Evolutionary conservation across 2,113 vertebrate genomes (phyloP).

Genomic region (Serilophus lunatus): DNA sequence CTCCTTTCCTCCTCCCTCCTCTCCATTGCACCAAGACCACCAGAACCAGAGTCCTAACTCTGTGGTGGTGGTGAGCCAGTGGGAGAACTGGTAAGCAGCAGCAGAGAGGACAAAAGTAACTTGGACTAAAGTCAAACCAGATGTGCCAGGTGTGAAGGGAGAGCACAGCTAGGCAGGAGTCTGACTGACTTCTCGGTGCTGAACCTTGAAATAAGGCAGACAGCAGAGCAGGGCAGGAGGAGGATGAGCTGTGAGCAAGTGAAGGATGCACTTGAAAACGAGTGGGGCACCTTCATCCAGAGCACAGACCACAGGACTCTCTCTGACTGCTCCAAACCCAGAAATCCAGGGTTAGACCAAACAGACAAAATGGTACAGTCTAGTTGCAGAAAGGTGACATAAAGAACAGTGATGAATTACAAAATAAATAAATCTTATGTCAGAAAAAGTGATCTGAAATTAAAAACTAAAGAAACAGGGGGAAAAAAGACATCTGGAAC

Average conservation of each 20-base stretch:
- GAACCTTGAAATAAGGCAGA: background rate
- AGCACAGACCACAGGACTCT: background rate
- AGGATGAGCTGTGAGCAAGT: background rate
- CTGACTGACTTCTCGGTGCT: background rate
- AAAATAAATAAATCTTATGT: background rate
- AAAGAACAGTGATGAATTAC: background rate
- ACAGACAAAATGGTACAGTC: fast-evolving
- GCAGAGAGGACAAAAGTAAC: background rate
- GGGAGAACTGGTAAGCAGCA: background rate
- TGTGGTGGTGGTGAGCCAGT: background rate
- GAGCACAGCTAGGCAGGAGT: background rate
- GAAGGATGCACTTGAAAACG: background rate
- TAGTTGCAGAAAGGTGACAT: background rate
- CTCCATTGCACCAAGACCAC: background rate
- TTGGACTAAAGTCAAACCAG: background rate
- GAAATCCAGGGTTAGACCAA: background rate
- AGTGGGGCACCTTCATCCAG: background rate
- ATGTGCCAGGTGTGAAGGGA: background rate
- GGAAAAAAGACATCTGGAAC: background rate
- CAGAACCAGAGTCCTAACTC: background rate
- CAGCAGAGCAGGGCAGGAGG: background rate
- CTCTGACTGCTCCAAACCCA: background rate
- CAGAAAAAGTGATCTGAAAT: background rate
- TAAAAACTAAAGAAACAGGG: background rate
- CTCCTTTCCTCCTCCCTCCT: background rate